Evolutionary conservation across 2,888 invertebrate species (phyloP), one percentile per base, ranked within the genome.

Genomic region (Chrysomela aeneicollis): DNA sequence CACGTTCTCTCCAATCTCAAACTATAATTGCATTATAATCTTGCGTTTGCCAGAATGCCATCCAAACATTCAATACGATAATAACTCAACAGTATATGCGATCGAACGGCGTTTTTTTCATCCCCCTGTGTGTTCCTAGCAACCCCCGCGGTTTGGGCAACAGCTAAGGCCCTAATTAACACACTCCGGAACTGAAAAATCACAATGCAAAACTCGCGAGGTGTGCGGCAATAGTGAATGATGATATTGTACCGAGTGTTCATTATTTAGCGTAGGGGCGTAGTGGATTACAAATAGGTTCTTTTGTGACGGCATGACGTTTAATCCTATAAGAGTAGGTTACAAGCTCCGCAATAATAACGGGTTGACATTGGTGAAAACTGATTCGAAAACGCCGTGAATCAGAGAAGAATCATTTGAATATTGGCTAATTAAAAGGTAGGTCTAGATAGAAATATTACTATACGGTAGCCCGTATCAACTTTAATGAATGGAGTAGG

Each of bases 151-250:
- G 77, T 76, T 74, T 76, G 61, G 64, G 70, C 73, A 74, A 74
- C 70, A 72, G 71, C 70, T 69, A 70, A 30, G 67, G 71, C 73
- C 74, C 73, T 78, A 78, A 80, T 80, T 79, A 80, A 77, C 79
- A 74, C 79, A 77, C 77, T 77, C 77, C 75, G 75, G 71, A 74
- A 74, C 69, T 74, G 72, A 65, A 71, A 75, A 78, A 75, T 76
- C 75, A 73, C 67, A 70, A 73, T 71, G 68, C 70, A 62, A 52
- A 32, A 57, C 65, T 59, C 57, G 59, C 61, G 51, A 63, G 64
- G 63, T 63, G 68, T 63, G 64, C 52, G 52, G 63, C 66, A 57
- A 64, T 60, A 59, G 54, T 61, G 47, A 50, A 66, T 47, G 64
- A 62, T 59, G 63, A 67, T 67, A 64, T 69, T 63, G 64, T 60